Evolutionary conservation across 2,888 invertebrate species (phyloP), one percentile per base, ranked within the genome.

Genomic region (Chromoteleia sp.): DNA sequence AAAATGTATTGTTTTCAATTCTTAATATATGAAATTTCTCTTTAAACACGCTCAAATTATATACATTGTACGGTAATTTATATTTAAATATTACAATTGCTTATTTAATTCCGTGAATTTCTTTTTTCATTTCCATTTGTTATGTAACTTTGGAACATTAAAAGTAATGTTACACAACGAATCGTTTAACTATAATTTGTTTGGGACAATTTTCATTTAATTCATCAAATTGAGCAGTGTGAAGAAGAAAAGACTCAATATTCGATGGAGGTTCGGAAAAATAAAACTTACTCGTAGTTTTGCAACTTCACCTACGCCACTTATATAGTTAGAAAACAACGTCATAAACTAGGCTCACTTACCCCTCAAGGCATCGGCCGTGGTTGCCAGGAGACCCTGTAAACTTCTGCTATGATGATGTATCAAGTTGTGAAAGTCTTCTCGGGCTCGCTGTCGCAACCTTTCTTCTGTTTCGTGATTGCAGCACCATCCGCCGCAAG

Each of bases 321-420:
- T 70, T 70, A 56, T 58, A 70, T 25, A 61, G 52, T 25, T 73
- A 73, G 63, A 73, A 63, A 73, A 63, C 33, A 73, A 54, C 54
- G 25, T 63, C 30, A 54, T 54, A 52, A 74, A 68, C 54, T 43
- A 68, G 41, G 25, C 33, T 61, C 54, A 92, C 94, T 94, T 92
- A 97, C 97, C 95, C 94, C 95, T 95, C 87, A 97, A 93, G 77
- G 95, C 94, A 86, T 94, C 93, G 85, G 95, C 94, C 30, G 96
- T 96, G 58, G 95, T 94, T 83, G 95, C 94, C 84, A 97, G 93
- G 77, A 96, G 93, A 84, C 96, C 96, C 84, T 95, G 95, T 77
- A 96, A 93, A 85, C 95, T 95, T 88, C 94, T 93, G 73, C 96
- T 95, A 85, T 96, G 95, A 89, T 94, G 94, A 82, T 95, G 94